Conservation (phyloP, 2,888 invertebrate species). For the Ochropleura plecta region DNA sequence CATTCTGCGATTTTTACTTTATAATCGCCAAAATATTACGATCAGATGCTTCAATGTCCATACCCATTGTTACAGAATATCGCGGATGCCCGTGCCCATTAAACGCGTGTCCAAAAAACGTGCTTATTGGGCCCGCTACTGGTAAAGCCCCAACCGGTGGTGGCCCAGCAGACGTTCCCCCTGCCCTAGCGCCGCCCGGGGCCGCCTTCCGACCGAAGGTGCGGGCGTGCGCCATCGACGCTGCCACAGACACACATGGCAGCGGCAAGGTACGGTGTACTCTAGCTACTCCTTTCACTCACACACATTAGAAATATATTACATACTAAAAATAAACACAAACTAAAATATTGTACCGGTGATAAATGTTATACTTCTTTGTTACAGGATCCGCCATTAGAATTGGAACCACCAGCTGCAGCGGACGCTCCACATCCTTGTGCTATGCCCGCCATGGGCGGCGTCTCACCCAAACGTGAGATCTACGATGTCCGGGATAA, state of each 20-base stretch:
- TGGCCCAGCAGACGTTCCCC: slow-evolving; percentile 87
- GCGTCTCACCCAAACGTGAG: slow-evolving; percentile 87
- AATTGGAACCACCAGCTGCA: slow-evolving; percentile 81
- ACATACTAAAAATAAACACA: neutral
- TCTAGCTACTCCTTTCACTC: slow-evolving; percentile 11
- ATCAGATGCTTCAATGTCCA: slow-evolving; percentile 16
- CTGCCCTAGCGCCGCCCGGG: slow-evolving; percentile 87
- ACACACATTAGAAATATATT: neutral
- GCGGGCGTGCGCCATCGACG: slow-evolving; percentile 86
- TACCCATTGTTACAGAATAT: slow-evolving; percentile 80
- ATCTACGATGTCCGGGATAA: slow-evolving; percentile 84
- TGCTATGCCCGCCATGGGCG: slow-evolving; percentile 84
- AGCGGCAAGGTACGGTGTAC: slow-evolving; percentile 83
- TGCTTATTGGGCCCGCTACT: slow-evolving; percentile 99
- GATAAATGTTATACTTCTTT: slow-evolving; percentile 1
- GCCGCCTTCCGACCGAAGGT: slow-evolving; percentile 89
- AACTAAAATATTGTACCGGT: neutral
- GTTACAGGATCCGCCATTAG: slow-evolving; percentile 85
- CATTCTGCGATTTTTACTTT: neutral
- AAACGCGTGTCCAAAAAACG: slow-evolving; percentile 99
- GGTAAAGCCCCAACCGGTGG: slow-evolving; percentile 96
- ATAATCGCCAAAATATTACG: neutral
- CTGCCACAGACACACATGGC: slow-evolving; percentile 84
- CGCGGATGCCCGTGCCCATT: slow-evolving; percentile 96
- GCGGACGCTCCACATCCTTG: slow-evolving; percentile 85